Percentiles rank a stretch among this genome's conserved stretches.
phyloP scores from a whole-genome alignment of 2,888 invertebrate genomes.

The Dascillus cervinus region DNA sequence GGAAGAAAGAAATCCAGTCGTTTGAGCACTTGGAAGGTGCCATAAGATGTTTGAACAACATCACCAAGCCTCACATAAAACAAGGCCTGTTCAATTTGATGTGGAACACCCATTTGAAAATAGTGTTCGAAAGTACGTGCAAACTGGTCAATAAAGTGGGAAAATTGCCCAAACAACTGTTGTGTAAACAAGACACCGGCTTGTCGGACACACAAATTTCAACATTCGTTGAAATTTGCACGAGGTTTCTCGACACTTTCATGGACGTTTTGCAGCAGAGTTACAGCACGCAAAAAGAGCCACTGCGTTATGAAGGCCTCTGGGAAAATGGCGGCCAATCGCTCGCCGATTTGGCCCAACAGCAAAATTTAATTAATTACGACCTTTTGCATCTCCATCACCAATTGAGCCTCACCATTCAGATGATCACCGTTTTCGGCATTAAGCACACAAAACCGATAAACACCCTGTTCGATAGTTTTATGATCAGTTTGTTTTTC shows the following conservation, averaged over 20 bases:
- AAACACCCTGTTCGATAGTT: slow-evolving; percentile 70
- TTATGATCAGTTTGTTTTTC: slow-evolving; percentile 52
- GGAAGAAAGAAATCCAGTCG: slow-evolving; percentile 70
- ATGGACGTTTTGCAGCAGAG: slow-evolving; percentile 38
- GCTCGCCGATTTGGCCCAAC: slow-evolving; percentile 69
- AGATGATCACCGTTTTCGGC: slow-evolving; percentile 72
- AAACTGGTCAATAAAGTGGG: slow-evolving; percentile 75
- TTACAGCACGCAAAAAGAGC: slow-evolving; percentile 31
- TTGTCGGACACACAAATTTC: slow-evolving; percentile 57
- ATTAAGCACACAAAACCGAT: slow-evolving; percentile 66
- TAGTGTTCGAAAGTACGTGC: slow-evolving; percentile 66
- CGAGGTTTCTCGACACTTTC: slow-evolving; percentile 46
- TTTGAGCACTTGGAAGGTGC: slow-evolving; percentile 63
- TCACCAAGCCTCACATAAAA: slow-evolving; percentile 60
- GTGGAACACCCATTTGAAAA: slow-evolving; percentile 85
- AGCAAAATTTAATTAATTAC: slow-evolving; percentile 66
- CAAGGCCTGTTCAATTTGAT: slow-evolving; percentile 78
- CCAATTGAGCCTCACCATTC: slow-evolving; percentile 68
- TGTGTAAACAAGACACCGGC: slow-evolving; percentile 71
- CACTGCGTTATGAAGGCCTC: slow-evolving; percentile 52
- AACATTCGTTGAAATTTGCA: slow-evolving; percentile 43
- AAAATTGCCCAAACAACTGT: slow-evolving; percentile 75
- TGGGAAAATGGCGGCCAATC: slow-evolving; percentile 57
- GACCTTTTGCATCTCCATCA: slow-evolving; percentile 73
- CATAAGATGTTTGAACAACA: slow-evolving; percentile 57